Base-by-base conservation (phyloP, 2,797 vertebrate genomes). In the Acanthiza pusilla region DNA sequence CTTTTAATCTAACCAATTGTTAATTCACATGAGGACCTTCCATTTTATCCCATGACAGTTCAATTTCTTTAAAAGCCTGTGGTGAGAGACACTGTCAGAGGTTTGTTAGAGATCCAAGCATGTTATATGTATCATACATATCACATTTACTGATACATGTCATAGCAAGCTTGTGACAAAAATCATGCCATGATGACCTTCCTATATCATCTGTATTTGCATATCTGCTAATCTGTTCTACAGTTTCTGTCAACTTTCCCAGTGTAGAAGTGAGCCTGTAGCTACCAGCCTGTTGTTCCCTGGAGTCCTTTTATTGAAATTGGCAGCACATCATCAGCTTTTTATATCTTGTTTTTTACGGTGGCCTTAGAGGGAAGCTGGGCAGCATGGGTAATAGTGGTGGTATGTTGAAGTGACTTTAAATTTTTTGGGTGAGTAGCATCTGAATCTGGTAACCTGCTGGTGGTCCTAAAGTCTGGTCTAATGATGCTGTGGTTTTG, bases 61-160 rank as follows among this genome's bases (percentile, higher is more conserved):
- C 45, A 76, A 87, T 93, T 93, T 95, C 77, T 92, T 91, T 87
- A 87, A 93, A 93, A 94, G 71, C 55, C 26, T 82, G n/a, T 58
- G 60, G 27, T 90, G 77, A 88, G 42, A 40, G 73, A 63, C 25
- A 19, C 12, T 84, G 76, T 81, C 70, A 82, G 72, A 93, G 7
- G 25, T 81, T 72, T 88, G 34, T 78, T 81, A 66, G 71, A 58
- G 58, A 54, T 84, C 58, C 30, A 72, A 21, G 42, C 14, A 30
- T 30, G 8, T 20, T 20, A 2, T 25, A 5, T 16, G 3, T 57
- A 34, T 63, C 11, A 20, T 53, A 42, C 13, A 8, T 72, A 50
- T 10, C 34, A 47, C 19, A 42, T 34, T 74, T 88, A 47, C 0
- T 13, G 16, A 4, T 50, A 21, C 30, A 18, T 47, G 38, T 74